Evolutionary conservation across 37 sponge, comb jelly and placozoan genomes (phyloP), one percentile per base, ranked within the genome.

Genomic region (Haliclona indistincta): DNA sequence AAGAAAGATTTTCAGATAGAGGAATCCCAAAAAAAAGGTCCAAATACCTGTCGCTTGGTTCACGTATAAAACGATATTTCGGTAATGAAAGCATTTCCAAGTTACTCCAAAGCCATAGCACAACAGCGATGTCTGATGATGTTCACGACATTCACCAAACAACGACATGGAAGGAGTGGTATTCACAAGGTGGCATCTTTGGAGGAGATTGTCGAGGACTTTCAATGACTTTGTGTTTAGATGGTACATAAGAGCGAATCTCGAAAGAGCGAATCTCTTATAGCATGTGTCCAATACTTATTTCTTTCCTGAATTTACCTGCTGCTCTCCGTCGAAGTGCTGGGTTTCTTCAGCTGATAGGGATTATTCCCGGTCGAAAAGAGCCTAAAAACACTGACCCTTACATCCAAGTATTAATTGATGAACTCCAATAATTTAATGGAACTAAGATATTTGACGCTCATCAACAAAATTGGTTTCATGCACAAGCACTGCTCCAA

Each of bases 351-450:
- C 8, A 64, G 2, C 39, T 64, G 13, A 67, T 77, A 45, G 78
- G 78, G 44, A 77, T 77, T 22, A 33, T 65, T 53, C 78, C 78
- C 39, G 78, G 78, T n/a, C n/a, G n/a, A n/a, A n/a, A n/a, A n/a
- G n/a, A n/a, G n/a, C n/a, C n/a, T n/a, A n/a, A n/a, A n/a, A 54
- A 65, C 51, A 34, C 64, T 10, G 13, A 77, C 20, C 67, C 78
- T 22, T 77, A 62, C 39, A 19, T 77, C 1, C 66, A 77, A 22
- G 38, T 77, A 22, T 33, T 77, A 6, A 49, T 77, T 43, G 78
- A 77, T 65, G 78, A 77, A 45, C 54, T 77, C 8, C 54, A 64
- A 26, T 2, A 25, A 33, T 42, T 77, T 30, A 52, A 65, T 11
- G 38, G 33, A 19, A 6, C 37, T n/a, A 55, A 6, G 32, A 55